Base-by-base conservation (phyloP, 2,888 invertebrate species). In the Pristionchus fissidentatus region DNA sequence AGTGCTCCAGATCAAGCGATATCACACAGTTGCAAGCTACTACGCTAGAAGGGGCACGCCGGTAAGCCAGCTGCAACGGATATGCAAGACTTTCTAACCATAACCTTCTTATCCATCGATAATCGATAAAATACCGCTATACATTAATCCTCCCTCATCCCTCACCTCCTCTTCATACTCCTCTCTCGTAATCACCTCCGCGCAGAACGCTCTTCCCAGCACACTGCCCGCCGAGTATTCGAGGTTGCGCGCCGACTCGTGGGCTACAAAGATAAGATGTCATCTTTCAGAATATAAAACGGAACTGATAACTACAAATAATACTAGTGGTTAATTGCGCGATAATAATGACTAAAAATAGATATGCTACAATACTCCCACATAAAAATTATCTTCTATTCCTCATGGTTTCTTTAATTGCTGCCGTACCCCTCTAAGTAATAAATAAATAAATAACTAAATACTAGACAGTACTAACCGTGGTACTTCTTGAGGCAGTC, bases 211-310 rank as follows among this genome's bases (percentile, higher is more conserved):
- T 32, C 89, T 66, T 2, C 90, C 90, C 15, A 89, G 85, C 13
- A 90, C 83, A 13, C 87, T 85, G 1, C 89, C 90, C 15, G 87
- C 66, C 13, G 89, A 81, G 78, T 85, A 89, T 62, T 88, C 89
- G 46, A 87, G 73, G 22, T 66, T n/a, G 3, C 5, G 5, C 38
- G 81, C 29, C 32, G 62, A 43, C 29, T 15, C 29, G 32, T 19
- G 32, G 29, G 62, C 81, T 81, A 43, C 46, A 81, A 52, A 29
- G 26, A 62, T 62, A 19, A 62, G 19, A 62, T 15, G n/a, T 29
- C n/a, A n/a, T 62, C 26, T 8, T 13, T 62, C 62, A n/a, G 13
- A 60, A 22, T 55, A 62, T 19, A 80, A 29, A n/a, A 32, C 32
- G 32, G 32, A 35, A 7, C 57, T 46, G n/a, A 35, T 78, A 38